These are phyloP conservation scores for Myxocyprinus asiaticus DNA, from an alignment of 2,113 vertebrate species.

Conservation along the genomic window DNA sequence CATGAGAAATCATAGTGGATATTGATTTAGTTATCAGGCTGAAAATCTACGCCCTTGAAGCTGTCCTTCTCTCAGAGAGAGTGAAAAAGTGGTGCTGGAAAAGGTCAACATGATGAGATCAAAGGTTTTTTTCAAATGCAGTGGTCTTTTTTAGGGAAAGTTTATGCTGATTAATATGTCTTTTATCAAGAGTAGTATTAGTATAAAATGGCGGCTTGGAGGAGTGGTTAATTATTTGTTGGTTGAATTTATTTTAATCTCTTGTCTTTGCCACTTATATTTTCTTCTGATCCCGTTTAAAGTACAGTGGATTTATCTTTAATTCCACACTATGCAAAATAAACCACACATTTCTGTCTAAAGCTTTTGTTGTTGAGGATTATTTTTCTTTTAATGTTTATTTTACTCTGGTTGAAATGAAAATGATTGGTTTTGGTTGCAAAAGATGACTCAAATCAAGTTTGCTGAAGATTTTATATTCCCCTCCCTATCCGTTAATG, in stretches of 20 bases:
- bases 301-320: not conserved
- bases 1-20: not conserved
- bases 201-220: not conserved
- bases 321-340: conserved; percentile 8
- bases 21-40: conserved; percentile 30
- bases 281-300: not conserved
- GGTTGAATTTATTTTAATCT: not conserved
- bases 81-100: not conserved
- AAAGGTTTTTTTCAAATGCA: too few species aligned
- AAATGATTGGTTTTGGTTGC: not conserved
- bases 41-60: not conserved
- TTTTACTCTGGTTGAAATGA: not conserved
- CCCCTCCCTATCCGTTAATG: not conserved
- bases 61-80: not conserved
- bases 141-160: too few species aligned
- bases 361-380: not conserved
- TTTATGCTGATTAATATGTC: too few species aligned
- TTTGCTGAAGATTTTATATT: not conserved
- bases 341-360: not conserved
- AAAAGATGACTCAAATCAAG: conserved; percentile 2
- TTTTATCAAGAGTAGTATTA: too few species aligned
- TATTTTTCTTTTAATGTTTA: not conserved
- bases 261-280: not conserved
- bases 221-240: not conserved
- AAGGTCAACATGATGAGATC: not conserved